Percentiles rank a stretch among this genome's conserved stretches.
These are phyloP conservation scores for Periophthalmodon schlosseri DNA, from an alignment of 2,113 vertebrate species.

Conservation along the genomic window DNA sequence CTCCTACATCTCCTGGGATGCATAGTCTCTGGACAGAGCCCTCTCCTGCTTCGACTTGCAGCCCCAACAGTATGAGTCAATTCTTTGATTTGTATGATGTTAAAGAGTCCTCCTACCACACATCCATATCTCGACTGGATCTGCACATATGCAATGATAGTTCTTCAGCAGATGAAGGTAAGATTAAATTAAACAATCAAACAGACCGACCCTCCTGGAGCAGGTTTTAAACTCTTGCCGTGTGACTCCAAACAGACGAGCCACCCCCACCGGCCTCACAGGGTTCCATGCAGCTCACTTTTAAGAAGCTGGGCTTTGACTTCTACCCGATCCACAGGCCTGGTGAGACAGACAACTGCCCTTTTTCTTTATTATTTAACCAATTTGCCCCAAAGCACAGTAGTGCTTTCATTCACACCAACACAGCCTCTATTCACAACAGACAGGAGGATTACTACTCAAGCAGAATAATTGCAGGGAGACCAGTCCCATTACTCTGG, in stretches of 20 bases:
- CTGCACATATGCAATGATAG: conserved; percentile 96
- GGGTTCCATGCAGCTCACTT: conserved; percentile 95
- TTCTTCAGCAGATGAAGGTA: conserved; percentile 84
- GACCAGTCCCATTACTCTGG: conserved; percentile 34
- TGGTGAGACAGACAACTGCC: conserved; percentile 76
- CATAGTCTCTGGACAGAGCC: conserved; percentile 86
- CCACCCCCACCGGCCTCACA: conserved; percentile 82
- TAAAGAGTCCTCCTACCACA: conserved; percentile 96
- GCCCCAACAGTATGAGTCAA: conserved; percentile 84
- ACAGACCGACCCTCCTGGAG: background rate
- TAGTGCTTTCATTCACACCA: conserved; percentile 13
- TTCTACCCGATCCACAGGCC: conserved; percentile 95
- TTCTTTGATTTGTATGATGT: conserved; percentile 94
- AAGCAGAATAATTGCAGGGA: conserved; percentile 52
- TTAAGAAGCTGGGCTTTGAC: conserved; percentile 91
- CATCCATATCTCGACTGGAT: conserved; percentile 94
- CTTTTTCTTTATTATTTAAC: conserved; percentile 15
- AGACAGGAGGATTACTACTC: conserved; percentile 41
- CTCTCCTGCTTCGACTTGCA: conserved; percentile 68
- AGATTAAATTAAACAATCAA: background rate
- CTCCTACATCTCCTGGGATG: conserved; percentile 83
- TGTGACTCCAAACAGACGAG: conserved; percentile 69
- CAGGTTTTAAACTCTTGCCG: conserved; percentile 12
- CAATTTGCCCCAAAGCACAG: conserved; percentile 20
- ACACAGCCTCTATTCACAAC: conserved; percentile 39